phyloP scores from a whole-genome alignment of 2,888 invertebrate species.

The Agriopis marginaria region DNA sequence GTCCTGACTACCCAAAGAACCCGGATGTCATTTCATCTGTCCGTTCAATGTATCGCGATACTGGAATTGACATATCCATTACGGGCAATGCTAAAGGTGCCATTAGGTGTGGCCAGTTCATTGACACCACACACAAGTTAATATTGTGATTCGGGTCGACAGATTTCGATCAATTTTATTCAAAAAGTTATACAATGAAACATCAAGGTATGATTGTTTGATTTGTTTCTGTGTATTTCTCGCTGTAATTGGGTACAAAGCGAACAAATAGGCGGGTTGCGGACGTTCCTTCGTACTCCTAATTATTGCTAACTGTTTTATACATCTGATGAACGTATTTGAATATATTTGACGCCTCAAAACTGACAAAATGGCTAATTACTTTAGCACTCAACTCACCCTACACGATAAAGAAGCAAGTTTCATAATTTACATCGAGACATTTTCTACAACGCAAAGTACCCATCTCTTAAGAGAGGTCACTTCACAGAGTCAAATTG shows the following conservation, averaged over 20 bases:
- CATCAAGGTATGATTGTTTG: not conserved
- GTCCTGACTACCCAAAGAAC: slow-evolving; percentile 12
- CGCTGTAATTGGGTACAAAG: not conserved
- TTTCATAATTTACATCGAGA: too few relatives aligned
- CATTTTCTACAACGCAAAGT: too few relatives aligned
- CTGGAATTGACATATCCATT: slow-evolving; percentile 41
- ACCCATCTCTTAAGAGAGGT: not conserved
- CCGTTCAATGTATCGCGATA: slow-evolving; percentile 30
- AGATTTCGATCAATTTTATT: slow-evolving; percentile 1
- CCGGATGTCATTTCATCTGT: slow-evolving; percentile 29
- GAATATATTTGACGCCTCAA: too few relatives aligned
- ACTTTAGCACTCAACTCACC: too few relatives aligned
- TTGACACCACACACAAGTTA: slow-evolving; percentile 10
- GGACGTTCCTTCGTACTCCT: not conserved
- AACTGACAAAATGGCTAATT: too few relatives aligned
- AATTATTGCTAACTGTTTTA: too few relatives aligned
- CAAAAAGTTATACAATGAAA: slow-evolving; percentile 1
- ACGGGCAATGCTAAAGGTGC: slow-evolving; percentile 24
- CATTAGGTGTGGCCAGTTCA: slow-evolving; percentile 18
- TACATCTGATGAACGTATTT: too few relatives aligned
- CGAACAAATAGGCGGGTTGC: not conserved
- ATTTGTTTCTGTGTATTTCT: slow-evolving; percentile 1
- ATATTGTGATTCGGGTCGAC: slow-evolving; percentile 27
- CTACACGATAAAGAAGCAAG: too few relatives aligned
- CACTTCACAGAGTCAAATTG: not conserved